Evolutionary conservation across 2,113 vertebrate genomes (phyloP).

Genomic region (Hippocampus abdominalis): DNA sequence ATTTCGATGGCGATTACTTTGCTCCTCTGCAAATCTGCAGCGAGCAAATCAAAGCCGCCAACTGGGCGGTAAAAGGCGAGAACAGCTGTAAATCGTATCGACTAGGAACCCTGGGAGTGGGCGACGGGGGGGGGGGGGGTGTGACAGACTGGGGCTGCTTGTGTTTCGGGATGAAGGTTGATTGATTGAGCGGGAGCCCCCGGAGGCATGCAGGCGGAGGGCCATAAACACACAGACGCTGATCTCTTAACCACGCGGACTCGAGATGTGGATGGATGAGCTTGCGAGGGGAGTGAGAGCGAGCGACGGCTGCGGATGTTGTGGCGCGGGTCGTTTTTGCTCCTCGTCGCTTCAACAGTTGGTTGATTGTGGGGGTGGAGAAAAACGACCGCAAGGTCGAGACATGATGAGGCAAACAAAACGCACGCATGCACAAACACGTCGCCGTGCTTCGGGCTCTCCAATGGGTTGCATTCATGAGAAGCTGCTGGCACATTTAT

Average conservation of each 20-base stretch:
- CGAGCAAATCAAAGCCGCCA: slow-evolving; percentile 21
- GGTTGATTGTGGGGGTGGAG: slow-evolving; percentile 35
- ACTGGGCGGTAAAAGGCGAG: slow-evolving; percentile 19
- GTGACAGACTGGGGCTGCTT: slow-evolving; percentile 35
- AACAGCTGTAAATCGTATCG: slow-evolving; percentile 58
- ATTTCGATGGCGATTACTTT: slow-evolving; percentile 57
- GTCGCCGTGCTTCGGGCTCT: too few species aligned
- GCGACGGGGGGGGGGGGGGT: too few species aligned
- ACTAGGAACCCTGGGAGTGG: slow-evolving; percentile 43
- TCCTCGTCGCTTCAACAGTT: slow-evolving; percentile 46
- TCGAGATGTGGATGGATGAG: slow-evolving; percentile 23
- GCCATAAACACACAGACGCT: slow-evolving; percentile 34
- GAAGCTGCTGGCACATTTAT: too few species aligned
- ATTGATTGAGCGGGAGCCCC: slow-evolving; percentile 53
- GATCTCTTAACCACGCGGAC: slow-evolving; percentile 38
- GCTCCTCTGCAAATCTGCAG: slow-evolving; percentile 40
- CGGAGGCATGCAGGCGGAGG: slow-evolving; percentile 37
- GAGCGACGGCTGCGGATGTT: slow-evolving; percentile 26
- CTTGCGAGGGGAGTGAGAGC: slow-evolving; percentile 16
- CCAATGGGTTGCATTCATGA: too few species aligned
- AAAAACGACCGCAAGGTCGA: slow-evolving; percentile 1
- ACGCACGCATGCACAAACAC: too few species aligned
- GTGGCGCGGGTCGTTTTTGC: slow-evolving; percentile 1
- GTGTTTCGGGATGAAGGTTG: slow-evolving; percentile 37
- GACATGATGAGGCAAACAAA: neutral